Percentiles rank a stretch among this genome's conserved stretches.
Conservation (phyloP, 2,113 vertebrate species). For the Thunnus thynnus region DNA sequence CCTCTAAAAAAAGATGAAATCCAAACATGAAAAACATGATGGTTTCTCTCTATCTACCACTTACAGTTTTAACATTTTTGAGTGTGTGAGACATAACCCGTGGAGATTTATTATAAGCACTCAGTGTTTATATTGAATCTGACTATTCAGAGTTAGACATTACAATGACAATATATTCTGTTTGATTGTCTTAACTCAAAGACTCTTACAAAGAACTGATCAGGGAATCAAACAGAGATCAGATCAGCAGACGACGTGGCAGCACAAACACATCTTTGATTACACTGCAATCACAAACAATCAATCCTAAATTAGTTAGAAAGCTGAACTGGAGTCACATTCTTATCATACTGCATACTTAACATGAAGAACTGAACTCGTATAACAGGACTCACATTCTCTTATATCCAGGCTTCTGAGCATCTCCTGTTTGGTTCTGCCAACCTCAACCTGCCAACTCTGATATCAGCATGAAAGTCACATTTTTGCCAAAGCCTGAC, state of each 20-base stretch:
- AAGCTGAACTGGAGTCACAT: not conserved
- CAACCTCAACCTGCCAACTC: slow-evolving; percentile 49
- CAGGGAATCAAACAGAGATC: slow-evolving; percentile 16
- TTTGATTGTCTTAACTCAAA: not conserved
- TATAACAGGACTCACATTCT: slow-evolving; percentile 31
- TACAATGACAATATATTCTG: not conserved
- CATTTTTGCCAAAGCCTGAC: slow-evolving; percentile 37
- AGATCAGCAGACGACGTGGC: not conserved
- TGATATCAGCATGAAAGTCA: slow-evolving; percentile 28
- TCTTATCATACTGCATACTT: not conserved
- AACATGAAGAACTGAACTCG: slow-evolving; percentile 26
- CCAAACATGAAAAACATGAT: not conserved
- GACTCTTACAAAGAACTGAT: slow-evolving; percentile 8
- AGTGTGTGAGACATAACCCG: too few relatives aligned
- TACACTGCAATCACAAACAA: slow-evolving; percentile 26
- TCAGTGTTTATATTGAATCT: not conserved
- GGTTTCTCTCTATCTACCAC: too few relatives aligned
- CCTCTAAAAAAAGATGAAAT: not conserved
- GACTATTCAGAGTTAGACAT: not conserved
- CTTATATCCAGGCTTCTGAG: slow-evolving; percentile 30
- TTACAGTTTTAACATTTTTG: too few relatives aligned
- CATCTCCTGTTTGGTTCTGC: slow-evolving; percentile 17
- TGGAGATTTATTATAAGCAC: too few relatives aligned
- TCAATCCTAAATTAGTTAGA: slow-evolving; percentile 24
- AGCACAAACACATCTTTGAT: slow-evolving; percentile 37